Evolutionary conservation across 2,888 invertebrate genomes (phyloP).

Genomic region (Clostera curtula): DNA sequence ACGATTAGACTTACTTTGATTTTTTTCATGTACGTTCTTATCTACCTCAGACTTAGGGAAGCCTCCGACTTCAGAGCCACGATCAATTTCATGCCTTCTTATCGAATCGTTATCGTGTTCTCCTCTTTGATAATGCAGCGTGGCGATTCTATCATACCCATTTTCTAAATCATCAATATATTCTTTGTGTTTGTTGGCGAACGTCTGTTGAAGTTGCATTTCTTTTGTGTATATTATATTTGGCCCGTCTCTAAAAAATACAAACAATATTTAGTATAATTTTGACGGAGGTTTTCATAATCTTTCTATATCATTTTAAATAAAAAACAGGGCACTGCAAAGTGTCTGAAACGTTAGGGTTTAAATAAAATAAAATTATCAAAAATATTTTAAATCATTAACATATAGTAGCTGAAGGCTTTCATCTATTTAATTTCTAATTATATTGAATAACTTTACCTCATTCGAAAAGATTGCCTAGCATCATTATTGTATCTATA

Average conservation of each 20-base stretch:
- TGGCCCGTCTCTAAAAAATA: constrained; percentile 62
- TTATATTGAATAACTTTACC: constrained; percentile 38
- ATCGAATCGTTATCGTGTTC: constrained; percentile 83
- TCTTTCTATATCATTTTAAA: too few species aligned
- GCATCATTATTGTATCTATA: constrained; percentile 62
- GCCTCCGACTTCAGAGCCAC: constrained; percentile 79
- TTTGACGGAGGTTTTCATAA: too few species aligned
- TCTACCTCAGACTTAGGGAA: constrained; percentile 59
- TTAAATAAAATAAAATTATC: neutral
- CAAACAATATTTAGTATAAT: constrained; percentile 4
- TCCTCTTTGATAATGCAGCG: constrained; percentile 57
- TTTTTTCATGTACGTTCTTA: constrained; percentile 39
- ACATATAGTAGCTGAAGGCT: too few species aligned
- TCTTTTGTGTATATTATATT: constrained; percentile 74
- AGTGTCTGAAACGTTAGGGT: too few species aligned
- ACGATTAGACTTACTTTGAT: constrained; percentile 39
- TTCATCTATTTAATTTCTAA: too few species aligned
- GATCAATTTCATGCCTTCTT: constrained; percentile 83
- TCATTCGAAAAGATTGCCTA: constrained; percentile 55
- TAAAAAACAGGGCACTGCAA: too few species aligned
- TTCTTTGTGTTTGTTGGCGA: constrained; percentile 69
- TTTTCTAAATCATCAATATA: constrained; percentile 77
- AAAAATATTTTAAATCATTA: too few species aligned
- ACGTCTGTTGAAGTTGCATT: constrained; percentile 67
- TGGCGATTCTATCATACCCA: constrained; percentile 69